These are phyloP conservation scores for Colostygia pectinataria DNA, from an alignment of 2,888 invertebrate genomes.

Conservation along the genomic window DNA sequence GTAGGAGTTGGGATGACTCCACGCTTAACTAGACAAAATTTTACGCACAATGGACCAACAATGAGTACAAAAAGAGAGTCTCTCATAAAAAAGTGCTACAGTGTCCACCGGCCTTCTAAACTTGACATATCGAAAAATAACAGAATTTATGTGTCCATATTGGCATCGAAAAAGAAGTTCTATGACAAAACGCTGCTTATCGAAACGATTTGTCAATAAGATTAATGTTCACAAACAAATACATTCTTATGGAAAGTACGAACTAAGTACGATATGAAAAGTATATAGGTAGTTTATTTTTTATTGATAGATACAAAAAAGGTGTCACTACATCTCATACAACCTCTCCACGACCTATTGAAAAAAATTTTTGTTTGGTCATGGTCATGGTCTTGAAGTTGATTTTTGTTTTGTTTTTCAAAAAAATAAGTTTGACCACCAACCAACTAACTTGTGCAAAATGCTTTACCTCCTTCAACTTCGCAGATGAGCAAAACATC, in stretches of 20 bases:
- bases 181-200: conserved; percentile 41
- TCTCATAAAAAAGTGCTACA: too few species aligned
- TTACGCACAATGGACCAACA: too few species aligned
- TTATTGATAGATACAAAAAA: not conserved
- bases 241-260: conserved; percentile 30
- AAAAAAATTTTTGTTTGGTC: too few species aligned
- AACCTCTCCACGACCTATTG: too few species aligned
- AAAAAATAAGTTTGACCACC: too few species aligned
- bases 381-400: too few species aligned
- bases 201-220: conserved; percentile 46
- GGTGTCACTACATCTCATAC: too few species aligned
- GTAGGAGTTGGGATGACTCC: too few species aligned
- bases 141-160: conserved; percentile 19
- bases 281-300: conserved; percentile 23
- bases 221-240: conserved; percentile 43
- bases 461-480: conserved; percentile 88
- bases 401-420: too few species aligned
- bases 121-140: conserved; percentile 13
- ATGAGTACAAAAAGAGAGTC: not conserved
- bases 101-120: not conserved
- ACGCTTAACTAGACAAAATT: too few species aligned
- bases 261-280: conserved; percentile 32
- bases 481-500: conserved; percentile 92
- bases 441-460: too few species aligned
- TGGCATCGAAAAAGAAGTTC: conserved; percentile 34